These are phyloP conservation scores for Epinephelus cyanopodus DNA, from an alignment of 2,113 vertebrate genomes.

Conservation along the genomic window DNA sequence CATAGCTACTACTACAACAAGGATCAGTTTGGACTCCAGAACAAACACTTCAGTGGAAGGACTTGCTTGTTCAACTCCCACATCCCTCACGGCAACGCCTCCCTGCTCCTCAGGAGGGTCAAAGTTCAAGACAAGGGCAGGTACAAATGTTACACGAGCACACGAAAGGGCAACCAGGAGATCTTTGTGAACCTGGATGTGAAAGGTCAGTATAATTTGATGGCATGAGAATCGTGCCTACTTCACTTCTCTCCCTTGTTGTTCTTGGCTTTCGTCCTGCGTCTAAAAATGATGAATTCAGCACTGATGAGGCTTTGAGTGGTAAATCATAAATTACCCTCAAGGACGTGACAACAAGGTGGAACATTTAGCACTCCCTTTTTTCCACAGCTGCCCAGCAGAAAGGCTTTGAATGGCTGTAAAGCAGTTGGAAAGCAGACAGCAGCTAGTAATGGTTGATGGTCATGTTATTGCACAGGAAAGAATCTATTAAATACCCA, in stretches of 20 bases:
- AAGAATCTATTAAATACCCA: not conserved
- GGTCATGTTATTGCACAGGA: not conserved
- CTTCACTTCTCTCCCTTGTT: not conserved
- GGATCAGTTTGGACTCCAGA: slow-evolving; percentile 83
- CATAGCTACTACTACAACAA: slow-evolving; percentile 86
- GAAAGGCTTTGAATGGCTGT: not conserved
- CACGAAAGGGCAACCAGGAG: slow-evolving; percentile 75
- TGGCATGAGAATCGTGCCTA: not conserved
- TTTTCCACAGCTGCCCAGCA: slow-evolving; percentile 25
- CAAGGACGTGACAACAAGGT: slow-evolving; percentile 36
- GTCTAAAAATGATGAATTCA: not conserved
- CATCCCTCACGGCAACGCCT: slow-evolving; percentile 86
- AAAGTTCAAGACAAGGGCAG: slow-evolving; percentile 82
- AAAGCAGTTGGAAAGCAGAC: slow-evolving; percentile 6
- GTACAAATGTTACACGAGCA: slow-evolving; percentile 89
- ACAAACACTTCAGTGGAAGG: slow-evolving; percentile 81
- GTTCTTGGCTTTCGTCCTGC: not conserved
- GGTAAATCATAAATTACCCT: slow-evolving; percentile 38
- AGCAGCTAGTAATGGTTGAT: not conserved
- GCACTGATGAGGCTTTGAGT: not conserved
- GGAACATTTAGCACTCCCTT: slow-evolving; percentile 42
- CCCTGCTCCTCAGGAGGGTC: slow-evolving; percentile 84
- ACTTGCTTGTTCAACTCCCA: slow-evolving; percentile 84
- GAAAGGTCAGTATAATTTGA: slow-evolving; percentile 80
- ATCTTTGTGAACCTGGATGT: slow-evolving; percentile 74